These are phyloP conservation scores for Pterobdella sp. DNA, from an alignment of 2,888 invertebrate genomes.

Conservation along the genomic window DNA sequence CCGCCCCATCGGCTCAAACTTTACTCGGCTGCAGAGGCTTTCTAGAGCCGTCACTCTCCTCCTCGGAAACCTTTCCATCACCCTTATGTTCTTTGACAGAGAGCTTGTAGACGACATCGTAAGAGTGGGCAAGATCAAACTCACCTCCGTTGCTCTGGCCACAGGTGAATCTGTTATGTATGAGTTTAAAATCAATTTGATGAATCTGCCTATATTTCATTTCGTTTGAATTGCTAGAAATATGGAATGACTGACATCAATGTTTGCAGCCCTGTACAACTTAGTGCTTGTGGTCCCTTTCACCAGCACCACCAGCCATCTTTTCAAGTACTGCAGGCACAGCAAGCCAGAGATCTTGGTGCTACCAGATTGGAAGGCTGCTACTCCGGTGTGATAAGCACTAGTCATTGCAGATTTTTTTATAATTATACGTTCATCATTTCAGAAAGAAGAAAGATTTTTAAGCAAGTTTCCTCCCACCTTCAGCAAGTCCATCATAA, in stretches of 20 bases:
- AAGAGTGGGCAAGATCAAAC: constrained; percentile 11
- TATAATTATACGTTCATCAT: too few species aligned
- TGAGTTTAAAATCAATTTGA: too few species aligned
- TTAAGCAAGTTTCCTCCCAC: too few species aligned
- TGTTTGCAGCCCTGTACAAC: constrained; percentile 14
- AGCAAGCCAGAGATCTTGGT: constrained; percentile 10
- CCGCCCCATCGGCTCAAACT: constrained; percentile 18
- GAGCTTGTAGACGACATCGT: constrained; percentile 10
- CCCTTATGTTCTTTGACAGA: constrained; percentile 21
- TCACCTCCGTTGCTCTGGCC: constrained; percentile 9
- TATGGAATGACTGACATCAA: not conserved
- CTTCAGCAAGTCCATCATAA: too few species aligned
- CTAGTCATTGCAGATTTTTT: too few species aligned
- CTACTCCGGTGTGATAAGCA: too few species aligned
- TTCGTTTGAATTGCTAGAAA: not conserved
- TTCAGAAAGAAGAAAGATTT: too few species aligned
- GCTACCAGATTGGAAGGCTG: constrained; percentile 23
- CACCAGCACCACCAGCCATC: not conserved
- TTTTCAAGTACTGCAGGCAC: constrained; percentile 7
- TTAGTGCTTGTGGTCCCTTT: constrained; percentile 12
- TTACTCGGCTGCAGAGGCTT: constrained; percentile 13
- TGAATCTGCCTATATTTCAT: not conserved
- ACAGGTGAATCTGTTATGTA: constrained; percentile 18
- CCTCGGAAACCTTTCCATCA: constrained; percentile 16
- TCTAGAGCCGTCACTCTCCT: constrained; percentile 10